phyloP scores from a whole-genome alignment of 1,140 invertebrate genomes.

The Drosophila watanabei region DNA sequence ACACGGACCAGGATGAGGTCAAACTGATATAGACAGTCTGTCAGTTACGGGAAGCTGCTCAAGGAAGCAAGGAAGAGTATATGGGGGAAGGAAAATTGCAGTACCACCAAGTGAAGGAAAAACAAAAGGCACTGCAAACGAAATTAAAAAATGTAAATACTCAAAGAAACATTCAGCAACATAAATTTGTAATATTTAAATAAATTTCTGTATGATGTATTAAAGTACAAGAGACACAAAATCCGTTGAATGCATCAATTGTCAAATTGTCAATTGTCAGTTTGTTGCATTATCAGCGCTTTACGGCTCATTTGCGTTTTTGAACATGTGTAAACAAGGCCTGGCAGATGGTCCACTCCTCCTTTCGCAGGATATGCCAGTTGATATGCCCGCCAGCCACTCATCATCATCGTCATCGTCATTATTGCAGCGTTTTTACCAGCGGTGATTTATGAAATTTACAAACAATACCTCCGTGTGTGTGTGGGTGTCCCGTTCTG shows the following conservation, averaged over 20 bases:
- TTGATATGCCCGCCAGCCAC: slow-evolving; percentile 38
- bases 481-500: background rate
- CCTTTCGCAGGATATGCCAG: slow-evolving; percentile 30
- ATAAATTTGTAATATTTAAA: background rate
- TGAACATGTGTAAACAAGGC: slow-evolving; percentile 79
- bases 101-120: background rate
- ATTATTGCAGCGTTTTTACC: slow-evolving; percentile 47
- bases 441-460: slow-evolving; percentile 76
- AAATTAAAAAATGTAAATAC: background rate
- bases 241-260: slow-evolving; percentile 13
- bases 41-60: background rate
- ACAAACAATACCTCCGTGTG: slow-evolving; percentile 34
- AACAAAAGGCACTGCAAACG: background rate
- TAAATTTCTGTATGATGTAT: background rate
- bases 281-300: slow-evolving; percentile 78
- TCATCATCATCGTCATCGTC: slow-evolving; percentile 34
- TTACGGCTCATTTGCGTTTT: slow-evolving; percentile 81
- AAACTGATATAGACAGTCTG: slow-evolving; percentile 17
- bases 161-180: background rate
- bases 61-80: slow-evolving; percentile 9
- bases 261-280: slow-evolving; percentile 68
- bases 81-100: slow-evolving; percentile 1
- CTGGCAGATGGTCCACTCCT: slow-evolving; percentile 30
- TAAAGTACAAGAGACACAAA: background rate
- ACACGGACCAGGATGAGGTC: slow-evolving; percentile 5